Base-by-base conservation (phyloP, 2,888 invertebrate species). In the Ectropis crepuscularia region DNA sequence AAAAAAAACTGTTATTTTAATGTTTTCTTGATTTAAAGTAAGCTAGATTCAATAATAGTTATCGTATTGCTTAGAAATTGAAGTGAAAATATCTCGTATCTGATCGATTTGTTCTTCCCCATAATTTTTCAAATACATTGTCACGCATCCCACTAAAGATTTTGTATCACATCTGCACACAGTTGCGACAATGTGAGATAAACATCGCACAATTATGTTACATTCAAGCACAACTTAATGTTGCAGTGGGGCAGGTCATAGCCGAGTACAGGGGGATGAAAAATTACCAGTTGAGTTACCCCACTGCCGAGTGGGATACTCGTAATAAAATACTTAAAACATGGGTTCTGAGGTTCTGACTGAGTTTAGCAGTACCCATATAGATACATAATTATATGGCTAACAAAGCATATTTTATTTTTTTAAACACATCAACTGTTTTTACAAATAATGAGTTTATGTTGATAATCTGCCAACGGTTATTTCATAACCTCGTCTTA, bases 171-270 rank as follows among this genome's bases (percentile, higher is more conserved):
- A 61, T 67, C 51, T 63, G 54, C 42, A 39, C 46, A 37, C 10
- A 46, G 12, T 55, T 46, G 55, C 55, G 53, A 51, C 61, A 61
- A 57, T 53, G 49, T 8, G 28, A 65, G 68, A 72, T 72, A 71
- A 72, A 69, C 65, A 71, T 71, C 74, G 49, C 61, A 71, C 70
- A 74, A 72, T 71, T 71, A 71, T 70, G 71, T 70, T 69, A 63
- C 65, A 72, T 72, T 74, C 69, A 65, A 68, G 60, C 63, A 65
- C 64, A 60, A 63, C 55, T 62, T 64, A 54, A 58, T 58, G 61
- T 65, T 60, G 59, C 51, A 39, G 53, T 63, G 64, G 68, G 69
- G 59, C 67, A 65, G 71, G 69, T 67, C 67, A 68, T 47, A 61
- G 57, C 58, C 11, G 39, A 2, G 45, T 65, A 71, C 46, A 69